Base-by-base conservation (phyloP, 2,888 invertebrate species). In the Dione juno region DNA sequence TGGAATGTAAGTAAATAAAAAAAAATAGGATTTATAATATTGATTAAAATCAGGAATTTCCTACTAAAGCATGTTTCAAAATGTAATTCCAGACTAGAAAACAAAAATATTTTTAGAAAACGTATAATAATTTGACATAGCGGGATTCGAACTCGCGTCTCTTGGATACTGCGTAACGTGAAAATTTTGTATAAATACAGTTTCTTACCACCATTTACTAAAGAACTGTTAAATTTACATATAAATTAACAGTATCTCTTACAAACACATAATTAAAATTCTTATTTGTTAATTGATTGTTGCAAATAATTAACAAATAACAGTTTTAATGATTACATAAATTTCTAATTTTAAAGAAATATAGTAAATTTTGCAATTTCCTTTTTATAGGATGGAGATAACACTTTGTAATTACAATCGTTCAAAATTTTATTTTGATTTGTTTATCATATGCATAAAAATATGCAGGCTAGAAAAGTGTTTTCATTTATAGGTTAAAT, bases 1-100 rank as follows among this genome's bases (percentile, higher is more conserved):
- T 54, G 43, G 59, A 28, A 21, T 21, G 50, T 52, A 61, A 73
- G 59, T 54, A 65, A 70, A 68, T 67, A 72, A 14, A 13, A 13
- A 58, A 58, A 40, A 37, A 7, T 11, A 40, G 37, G 16, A 40
- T 58, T 58, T 14, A 14, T 13, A 40, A 5, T 14, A 7, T 53
- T 53, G 13, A 28, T 13, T 13, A 43, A 43, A 43, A 43, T 13
- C 13, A 21, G 41, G 28, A 28, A 28, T 28, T 3, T 28, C 28
- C 28, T 28, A 28, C 5, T 28, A 3, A 28, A 28, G 5, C 28
- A 28, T 28, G 5, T 28, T 28, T 5, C 28, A 28, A 28, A 28
- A 28, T 28, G 28, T 28, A 3, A 28, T 28, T 28, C 28, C 28
- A 28, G 3, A 28, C 28, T 28, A 28, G 5, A 5, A 28, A 28